Base-by-base conservation (phyloP, 2,113 vertebrate genomes). In the Donacobius atricapilla region DNA sequence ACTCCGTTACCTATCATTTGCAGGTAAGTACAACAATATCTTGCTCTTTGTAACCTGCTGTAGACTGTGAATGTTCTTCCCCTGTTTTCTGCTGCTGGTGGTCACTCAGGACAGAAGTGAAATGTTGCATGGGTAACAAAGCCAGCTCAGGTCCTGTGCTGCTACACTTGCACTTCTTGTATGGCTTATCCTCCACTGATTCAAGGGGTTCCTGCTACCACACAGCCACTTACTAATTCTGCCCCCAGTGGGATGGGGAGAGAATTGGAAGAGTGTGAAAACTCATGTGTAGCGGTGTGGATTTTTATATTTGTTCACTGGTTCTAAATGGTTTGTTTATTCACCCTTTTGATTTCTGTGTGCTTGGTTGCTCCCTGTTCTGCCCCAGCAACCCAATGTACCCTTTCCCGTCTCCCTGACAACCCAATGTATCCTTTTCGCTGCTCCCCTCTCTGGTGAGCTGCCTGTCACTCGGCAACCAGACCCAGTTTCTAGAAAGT, bases 171-270 rank as follows among this genome's bases (percentile, higher is more conserved):
- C 21, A 7, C 21, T 65, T 19, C 40, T 48, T 35, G 6, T 35
- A 13, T 48, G 50, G 31, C 22, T 72, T 25, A 31, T 14, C 21
- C 35, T 72, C 27, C 18, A 6, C 2, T 33, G 31, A 30, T 57
- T 72, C 58, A 25, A 21, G 21, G 37, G 27, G 27, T 33, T 81
- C 50, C 42, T 65, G 68, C 76, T 37, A 5, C 25, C 58, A 37
- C 8, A 50, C 42, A 64, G 17, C 35, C 35, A 27, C 57, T 42
- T 18, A 12, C 11, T 64, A 23, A 50, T 72, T 35, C 11, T 6
- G 2, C 25, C 35, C 5, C 3, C 0, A 1, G 22, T 33, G 68
- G 37, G 8, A 37, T 20, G 18, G 27, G 37, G 37, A 57, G 50
- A 81, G 15, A 33, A 57, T 1, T 33, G 22, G 18, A 81, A 48